phyloP scores from a whole-genome alignment of 2,113 vertebrate species.

The Conger conger region DNA sequence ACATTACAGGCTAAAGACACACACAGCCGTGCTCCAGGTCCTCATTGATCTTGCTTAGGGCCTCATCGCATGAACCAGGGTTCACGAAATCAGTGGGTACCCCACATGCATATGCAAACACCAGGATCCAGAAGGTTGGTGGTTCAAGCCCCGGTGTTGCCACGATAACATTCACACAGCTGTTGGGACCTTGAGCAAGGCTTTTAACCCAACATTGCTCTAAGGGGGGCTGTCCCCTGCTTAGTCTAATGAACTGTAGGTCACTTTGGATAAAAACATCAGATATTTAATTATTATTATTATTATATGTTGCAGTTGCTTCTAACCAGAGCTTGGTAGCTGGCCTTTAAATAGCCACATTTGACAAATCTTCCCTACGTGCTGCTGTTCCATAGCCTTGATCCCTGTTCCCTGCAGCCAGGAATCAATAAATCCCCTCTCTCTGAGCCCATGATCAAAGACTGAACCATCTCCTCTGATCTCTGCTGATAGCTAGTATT shows the following conservation, averaged over 20 bases:
- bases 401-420: conserved; percentile 33
- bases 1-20: conserved; percentile 55
- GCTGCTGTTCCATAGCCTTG: conserved; percentile 16
- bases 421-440: conserved; percentile 29
- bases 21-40: conserved; percentile 63
- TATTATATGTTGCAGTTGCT: neutral
- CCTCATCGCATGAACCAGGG: conserved; percentile 51
- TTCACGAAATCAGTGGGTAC: conserved; percentile 44
- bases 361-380: conserved; percentile 39
- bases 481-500: neutral
- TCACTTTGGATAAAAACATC: too few relatives aligned
- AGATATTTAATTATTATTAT: conserved; percentile 55
- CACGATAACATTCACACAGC: too few relatives aligned
- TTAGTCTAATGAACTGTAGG: too few relatives aligned
- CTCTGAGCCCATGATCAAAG: neutral
- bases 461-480: neutral
- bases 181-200: too few relatives aligned
- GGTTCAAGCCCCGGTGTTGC: too few relatives aligned
- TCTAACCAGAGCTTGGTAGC: neutral
- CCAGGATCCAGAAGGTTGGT: conserved; percentile 46
- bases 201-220: too few relatives aligned
- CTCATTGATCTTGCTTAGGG: conserved; percentile 63
- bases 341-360: neutral
- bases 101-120: conserved; percentile 31
- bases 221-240: too few relatives aligned